Evolutionary conservation across 2,888 invertebrate genomes (phyloP).

Genomic region (Drosophila percnosoma): DNA sequence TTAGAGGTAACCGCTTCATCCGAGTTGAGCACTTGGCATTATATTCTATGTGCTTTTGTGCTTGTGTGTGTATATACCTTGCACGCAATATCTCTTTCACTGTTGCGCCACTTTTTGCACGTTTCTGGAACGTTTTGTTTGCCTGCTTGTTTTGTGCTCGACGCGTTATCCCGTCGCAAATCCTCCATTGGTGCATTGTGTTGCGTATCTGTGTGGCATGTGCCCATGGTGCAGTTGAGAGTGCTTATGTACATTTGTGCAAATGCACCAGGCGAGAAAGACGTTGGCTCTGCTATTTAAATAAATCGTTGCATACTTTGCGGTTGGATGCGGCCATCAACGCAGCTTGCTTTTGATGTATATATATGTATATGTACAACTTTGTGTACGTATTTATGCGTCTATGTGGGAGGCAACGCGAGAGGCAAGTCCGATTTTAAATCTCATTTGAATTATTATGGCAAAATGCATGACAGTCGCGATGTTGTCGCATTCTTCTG

Average conservation of each 20-base stretch:
- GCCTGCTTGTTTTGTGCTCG: slow-evolving; percentile 45
- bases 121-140: slow-evolving; percentile 53
- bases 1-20: slow-evolving; percentile 42
- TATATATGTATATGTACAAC: background rate
- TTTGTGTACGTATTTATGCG: background rate
- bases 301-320: slow-evolving; percentile 83
- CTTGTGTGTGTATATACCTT: background rate
- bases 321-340: slow-evolving; percentile 69
- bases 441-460: slow-evolving; percentile 83
- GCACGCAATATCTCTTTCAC: background rate
- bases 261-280: slow-evolving; percentile 58
- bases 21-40: slow-evolving; percentile 42
- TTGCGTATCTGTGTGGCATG: slow-evolving; percentile 50
- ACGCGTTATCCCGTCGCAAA: slow-evolving; percentile 51
- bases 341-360: slow-evolving; percentile 29
- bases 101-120: background rate
- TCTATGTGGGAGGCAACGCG: background rate
- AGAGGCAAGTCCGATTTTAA: slow-evolving; percentile 64
- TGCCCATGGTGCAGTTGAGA: slow-evolving; percentile 28
- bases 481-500: slow-evolving; percentile 62
- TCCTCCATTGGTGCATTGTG: slow-evolving; percentile 69
- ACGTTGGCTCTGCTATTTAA: slow-evolving; percentile 69
- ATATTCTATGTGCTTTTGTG: background rate
- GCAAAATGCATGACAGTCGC: slow-evolving; percentile 73
- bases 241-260: slow-evolving; percentile 57